Evolutionary conservation across 2,113 vertebrate genomes (phyloP).

Genomic region (Dinomys branickii): DNA sequence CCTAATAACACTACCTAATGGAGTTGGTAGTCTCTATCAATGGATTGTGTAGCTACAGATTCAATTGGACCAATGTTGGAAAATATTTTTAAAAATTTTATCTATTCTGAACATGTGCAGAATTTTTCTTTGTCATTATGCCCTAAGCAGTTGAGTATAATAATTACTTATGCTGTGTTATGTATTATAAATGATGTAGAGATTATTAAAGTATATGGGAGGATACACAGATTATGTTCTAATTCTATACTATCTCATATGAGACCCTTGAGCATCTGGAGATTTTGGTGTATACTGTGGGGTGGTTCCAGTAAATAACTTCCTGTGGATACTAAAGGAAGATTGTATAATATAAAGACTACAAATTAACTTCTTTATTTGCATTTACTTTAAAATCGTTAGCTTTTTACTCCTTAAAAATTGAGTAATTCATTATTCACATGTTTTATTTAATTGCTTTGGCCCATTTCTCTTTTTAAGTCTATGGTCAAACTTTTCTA

Average conservation of each 20-base stretch:
- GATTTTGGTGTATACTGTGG: too few relatives aligned
- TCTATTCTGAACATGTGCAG: not conserved
- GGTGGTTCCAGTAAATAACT: not conserved
- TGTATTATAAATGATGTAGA: not conserved
- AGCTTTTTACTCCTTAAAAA: not conserved
- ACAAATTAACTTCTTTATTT: not conserved
- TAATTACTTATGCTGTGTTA: not conserved
- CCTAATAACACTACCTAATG: not conserved
- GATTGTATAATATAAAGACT: not conserved
- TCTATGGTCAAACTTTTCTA: not conserved
- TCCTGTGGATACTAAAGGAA: not conserved
- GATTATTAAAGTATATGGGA: not conserved
- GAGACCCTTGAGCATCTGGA: not conserved
- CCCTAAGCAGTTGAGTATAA: not conserved
- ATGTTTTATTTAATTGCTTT: not conserved
- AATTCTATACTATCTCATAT: not conserved
- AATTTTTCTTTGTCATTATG: not conserved
- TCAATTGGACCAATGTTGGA: not conserved
- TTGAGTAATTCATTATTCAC: not conserved
- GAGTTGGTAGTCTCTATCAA: too few relatives aligned
- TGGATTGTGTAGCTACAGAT: not conserved
- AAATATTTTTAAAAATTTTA: not conserved
- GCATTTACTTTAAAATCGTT: not conserved
- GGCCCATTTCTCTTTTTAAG: not conserved
- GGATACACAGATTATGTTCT: not conserved